These are phyloP conservation scores for Pimpla rufipes DNA, from an alignment of 2,888 invertebrate species.

Conservation along the genomic window DNA sequence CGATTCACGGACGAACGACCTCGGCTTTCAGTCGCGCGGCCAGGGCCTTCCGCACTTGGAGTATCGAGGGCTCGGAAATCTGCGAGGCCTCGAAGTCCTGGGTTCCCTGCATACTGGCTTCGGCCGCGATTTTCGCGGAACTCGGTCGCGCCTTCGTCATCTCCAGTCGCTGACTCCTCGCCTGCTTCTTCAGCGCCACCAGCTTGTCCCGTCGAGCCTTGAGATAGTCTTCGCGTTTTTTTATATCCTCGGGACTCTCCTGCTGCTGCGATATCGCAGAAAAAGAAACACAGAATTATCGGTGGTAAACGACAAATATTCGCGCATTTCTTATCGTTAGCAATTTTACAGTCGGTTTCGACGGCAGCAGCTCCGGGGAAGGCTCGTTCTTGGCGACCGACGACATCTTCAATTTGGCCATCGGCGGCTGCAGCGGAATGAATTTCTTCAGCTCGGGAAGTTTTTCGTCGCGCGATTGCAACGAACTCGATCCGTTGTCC, in stretches of 20 bases:
- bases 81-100: slow-evolving; percentile 77
- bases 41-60: slow-evolving; percentile 93
- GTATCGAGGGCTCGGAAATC: slow-evolving; percentile 86
- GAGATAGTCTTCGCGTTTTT: slow-evolving; percentile 93
- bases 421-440: slow-evolving; percentile 80
- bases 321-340: background rate
- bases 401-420: slow-evolving; percentile 22
- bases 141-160: slow-evolving; percentile 86
- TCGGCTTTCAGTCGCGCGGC: slow-evolving; percentile 94
- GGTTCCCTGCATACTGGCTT: slow-evolving; percentile 82
- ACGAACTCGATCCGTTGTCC: slow-evolving; percentile 18
- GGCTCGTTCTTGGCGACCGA: background rate
- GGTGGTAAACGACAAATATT: background rate
- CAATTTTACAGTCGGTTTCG: slow-evolving; percentile 41
- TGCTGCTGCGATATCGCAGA: slow-evolving; percentile 48
- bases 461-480: slow-evolving; percentile 45
- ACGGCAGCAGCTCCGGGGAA: slow-evolving; percentile 24
- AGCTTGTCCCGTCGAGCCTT: slow-evolving; percentile 96
- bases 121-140: slow-evolving; percentile 80
- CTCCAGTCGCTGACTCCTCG: slow-evolving; percentile 92
- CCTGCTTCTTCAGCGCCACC: slow-evolving; percentile 95
- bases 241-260: slow-evolving; percentile 88
- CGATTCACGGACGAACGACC: slow-evolving; percentile 89
- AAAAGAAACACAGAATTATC: no score
- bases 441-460: slow-evolving; percentile 79